These are phyloP conservation scores for Scomberomorus guttatus DNA, from an alignment of 2,797 vertebrate genomes.

Conservation along the genomic window DNA sequence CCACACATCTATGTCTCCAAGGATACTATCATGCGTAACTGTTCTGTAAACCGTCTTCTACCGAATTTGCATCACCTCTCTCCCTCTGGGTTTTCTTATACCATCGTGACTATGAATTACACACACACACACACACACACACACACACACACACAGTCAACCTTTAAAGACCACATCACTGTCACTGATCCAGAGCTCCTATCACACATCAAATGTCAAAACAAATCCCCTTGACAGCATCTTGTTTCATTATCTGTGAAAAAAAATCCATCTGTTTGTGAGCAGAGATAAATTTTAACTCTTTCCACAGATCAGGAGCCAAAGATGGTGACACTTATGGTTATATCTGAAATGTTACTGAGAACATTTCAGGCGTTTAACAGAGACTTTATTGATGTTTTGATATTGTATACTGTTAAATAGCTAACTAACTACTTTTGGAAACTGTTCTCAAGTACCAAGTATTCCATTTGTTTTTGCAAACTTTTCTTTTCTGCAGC, in stretches of 20 bases:
- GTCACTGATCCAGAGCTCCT: background rate
- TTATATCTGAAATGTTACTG: background rate
- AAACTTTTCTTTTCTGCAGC: background rate
- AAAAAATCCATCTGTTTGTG: background rate
- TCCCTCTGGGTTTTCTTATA: slow-evolving; percentile 31
- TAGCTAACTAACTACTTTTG: no score
- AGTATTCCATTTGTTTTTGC: no score
- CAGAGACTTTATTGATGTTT: background rate
- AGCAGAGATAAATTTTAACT: background rate
- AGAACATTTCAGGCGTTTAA: background rate
- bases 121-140: background rate
- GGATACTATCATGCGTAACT: slow-evolving; percentile 47
- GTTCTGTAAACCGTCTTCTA: slow-evolving; percentile 21
- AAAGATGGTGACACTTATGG: background rate
- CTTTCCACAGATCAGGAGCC: background rate
- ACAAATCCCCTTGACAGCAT: slow-evolving; percentile 1
- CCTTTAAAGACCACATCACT: slow-evolving; percentile 5
- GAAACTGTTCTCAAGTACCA: no score
- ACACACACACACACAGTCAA: background rate
- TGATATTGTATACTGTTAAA: background rate
- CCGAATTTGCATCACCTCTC: slow-evolving; percentile 26
- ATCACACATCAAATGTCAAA: slow-evolving; percentile 23
- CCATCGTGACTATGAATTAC: slow-evolving; percentile 1
- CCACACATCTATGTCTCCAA: slow-evolving; percentile 31
- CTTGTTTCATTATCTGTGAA: slow-evolving; percentile 3